phyloP scores from a whole-genome alignment of 2,113 vertebrate genomes.

The Pachyramphus minor region DNA sequence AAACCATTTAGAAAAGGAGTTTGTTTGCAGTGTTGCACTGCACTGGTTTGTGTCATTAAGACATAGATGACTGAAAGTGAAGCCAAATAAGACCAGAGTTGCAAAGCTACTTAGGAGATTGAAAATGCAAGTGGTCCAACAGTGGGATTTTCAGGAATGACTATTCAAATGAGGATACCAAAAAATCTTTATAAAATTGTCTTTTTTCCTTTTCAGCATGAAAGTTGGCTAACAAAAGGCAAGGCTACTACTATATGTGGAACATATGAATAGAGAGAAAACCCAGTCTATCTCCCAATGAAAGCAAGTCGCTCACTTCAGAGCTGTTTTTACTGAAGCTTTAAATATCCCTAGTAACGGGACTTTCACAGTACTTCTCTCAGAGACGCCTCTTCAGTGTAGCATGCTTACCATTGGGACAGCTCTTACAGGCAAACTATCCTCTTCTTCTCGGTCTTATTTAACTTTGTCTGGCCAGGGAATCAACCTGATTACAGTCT shows the following conservation, averaged over 20 bases:
- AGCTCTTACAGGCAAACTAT: neutral
- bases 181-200: constrained; percentile 25
- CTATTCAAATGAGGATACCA: constrained; percentile 26
- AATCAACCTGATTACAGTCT: neutral
- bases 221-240: constrained; percentile 45
- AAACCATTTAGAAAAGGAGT: neutral
- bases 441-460: neutral
- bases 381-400: constrained; percentile 41
- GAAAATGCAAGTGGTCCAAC: neutral
- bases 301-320: constrained; percentile 7
- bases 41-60: neutral
- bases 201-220: constrained; percentile 23
- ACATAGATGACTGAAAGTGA: neutral
- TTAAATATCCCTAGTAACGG: constrained; percentile 60
- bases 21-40: neutral
- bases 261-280: constrained; percentile 46
- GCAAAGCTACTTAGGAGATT: neutral
- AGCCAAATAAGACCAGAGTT: neutral
- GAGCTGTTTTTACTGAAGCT: constrained; percentile 46
- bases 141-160: constrained; percentile 15
- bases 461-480: neutral
- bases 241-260: constrained; percentile 36
- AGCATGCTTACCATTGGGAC: neutral
- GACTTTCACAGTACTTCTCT: constrained; percentile 33
- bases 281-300: constrained; percentile 36